Conservation (phyloP, 1,140 invertebrate genomes). For the Aplysia californica region DNA sequence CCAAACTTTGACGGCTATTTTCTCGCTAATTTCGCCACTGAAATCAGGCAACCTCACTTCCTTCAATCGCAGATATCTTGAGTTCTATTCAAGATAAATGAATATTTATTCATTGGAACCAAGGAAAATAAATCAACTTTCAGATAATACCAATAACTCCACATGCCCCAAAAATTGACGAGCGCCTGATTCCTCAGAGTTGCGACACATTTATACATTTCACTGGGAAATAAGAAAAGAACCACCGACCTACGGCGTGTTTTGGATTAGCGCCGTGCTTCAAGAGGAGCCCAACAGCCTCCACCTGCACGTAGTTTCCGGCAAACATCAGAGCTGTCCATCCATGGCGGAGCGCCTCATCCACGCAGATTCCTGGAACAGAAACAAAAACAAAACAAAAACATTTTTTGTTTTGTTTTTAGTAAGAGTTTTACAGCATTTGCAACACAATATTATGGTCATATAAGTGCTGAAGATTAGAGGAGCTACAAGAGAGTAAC, state of each 20-base stretch:
- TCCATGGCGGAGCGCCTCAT: slow-evolving; percentile 64
- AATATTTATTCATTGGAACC: neutral
- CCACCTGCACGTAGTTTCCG: slow-evolving; percentile 60
- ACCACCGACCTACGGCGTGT: slow-evolving; percentile 60
- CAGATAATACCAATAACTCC: too few relatives aligned
- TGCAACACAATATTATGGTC: too few relatives aligned
- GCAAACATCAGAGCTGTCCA: slow-evolving; percentile 72
- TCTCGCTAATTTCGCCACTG: too few relatives aligned
- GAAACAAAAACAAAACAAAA: too few relatives aligned
- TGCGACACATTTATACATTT: neutral
- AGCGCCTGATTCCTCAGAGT: too few relatives aligned
- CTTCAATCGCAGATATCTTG: neutral
- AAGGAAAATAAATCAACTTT: neutral
- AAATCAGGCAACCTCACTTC: too few relatives aligned
- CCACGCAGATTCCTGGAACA: slow-evolving; percentile 58
- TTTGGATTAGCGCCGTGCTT: slow-evolving; percentile 68
- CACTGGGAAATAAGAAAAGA: neutral
- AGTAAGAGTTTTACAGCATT: too few relatives aligned
- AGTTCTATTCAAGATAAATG: neutral
- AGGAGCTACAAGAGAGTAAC: too few relatives aligned
- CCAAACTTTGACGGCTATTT: too few relatives aligned
- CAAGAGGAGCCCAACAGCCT: slow-evolving; percentile 66
- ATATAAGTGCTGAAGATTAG: too few relatives aligned
- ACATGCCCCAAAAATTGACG: too few relatives aligned
- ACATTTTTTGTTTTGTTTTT: too few relatives aligned